Evolutionary conservation across 2,113 vertebrate species (phyloP), one percentile per base, ranked within the genome.

Genomic region (Leptocoma aspasia): DNA sequence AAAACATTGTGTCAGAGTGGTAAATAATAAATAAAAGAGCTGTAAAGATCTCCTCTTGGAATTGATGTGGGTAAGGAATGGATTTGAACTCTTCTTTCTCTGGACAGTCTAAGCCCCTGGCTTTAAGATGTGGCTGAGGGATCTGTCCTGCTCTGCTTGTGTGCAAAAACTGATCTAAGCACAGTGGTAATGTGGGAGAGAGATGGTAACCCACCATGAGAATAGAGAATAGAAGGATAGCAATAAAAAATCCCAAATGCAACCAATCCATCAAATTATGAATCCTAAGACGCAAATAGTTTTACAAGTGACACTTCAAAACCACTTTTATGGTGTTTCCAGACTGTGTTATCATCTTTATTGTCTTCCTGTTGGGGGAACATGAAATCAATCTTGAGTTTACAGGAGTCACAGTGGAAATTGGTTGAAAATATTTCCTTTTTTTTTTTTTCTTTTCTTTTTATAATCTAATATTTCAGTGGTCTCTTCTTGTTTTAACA

Each of bases 191-290:
- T 16, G 42, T 53, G 50, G 39, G 64, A 78, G 17, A 24, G 37
- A 8, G 54, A 22, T 1, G 6, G 68, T 64, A 42, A 70, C 26
- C 37, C 60, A n/a, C 26, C 7, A 2, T 0, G 21, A 35, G 22
- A 53, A 0, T 1, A 35, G 47, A 8, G n/a, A n/a, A 11, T 14
- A 35, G 53, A 52, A 81, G 10, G 37, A 17, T 31, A 60, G 49
- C 31, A 0, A 2, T 28, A 35, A 47, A 71, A 54, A 79, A 9
- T 28, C 11, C 21, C 0, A 5, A 82, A 44, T 52, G 44, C 37
- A 41, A 44, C 26, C 0, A 2, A 13, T 41, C 41, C 6, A n/a
- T 68, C 9, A 37, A 37, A 5, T 61, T 65, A 15, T 0, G 4
- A 22, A 49, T 65, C 22, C 10, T 31, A 3, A 28, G 50, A 53